Evolutionary conservation across 2,888 invertebrate species (phyloP), one percentile per base, ranked within the genome.

Genomic region (Lamellibrachia columna): DNA sequence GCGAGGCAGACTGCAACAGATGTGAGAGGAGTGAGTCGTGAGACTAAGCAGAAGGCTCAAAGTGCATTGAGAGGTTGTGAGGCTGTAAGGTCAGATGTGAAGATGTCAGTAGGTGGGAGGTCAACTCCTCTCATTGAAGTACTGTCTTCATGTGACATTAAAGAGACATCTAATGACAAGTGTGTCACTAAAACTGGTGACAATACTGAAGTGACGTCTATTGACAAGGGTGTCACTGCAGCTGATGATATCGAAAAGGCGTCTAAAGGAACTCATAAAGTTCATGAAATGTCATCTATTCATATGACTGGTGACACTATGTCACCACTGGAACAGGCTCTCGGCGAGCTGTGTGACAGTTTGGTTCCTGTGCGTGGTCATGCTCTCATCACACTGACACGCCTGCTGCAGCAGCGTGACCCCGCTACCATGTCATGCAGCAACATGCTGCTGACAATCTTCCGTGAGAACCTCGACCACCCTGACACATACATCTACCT

Each of bases 401-500:
- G 97, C 96, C 97, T 98, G n/a, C 97, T 98, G 92, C 97, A 98
- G 95, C 96, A 96, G 40, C 97, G 97, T 94, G 98, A 98, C 96
- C 94, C 97, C 53, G 97, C 97, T 95, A 97, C 98, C 11, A 95
- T 98, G 93, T 97, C 93, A 52, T 95, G 94, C 90, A 93, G 93
- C 91, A 94, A 95, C n/a, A 97, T 97, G 94, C 95, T 98, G 92
- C 97, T 98, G 93, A 97, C 97, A 95, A 96, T 98, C 55, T 98
- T 98, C 95, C 97, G 98, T 97, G 98, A 98, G 96, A 98, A 98
- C 96, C 96, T 98, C 0, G 97, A 97, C 95, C 97, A 98, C 95
- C 97, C 97, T 15, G 98, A 98, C 95, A 98, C 98, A 0, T 98
- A 98, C 95, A 97, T 98, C 93, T 98, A 98, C 96, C 96, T 98